Percentiles rank a stretch among this genome's conserved stretches.
Conservation (phyloP, 2,888 invertebrate species). For the Xestia c-nigrum region DNA sequence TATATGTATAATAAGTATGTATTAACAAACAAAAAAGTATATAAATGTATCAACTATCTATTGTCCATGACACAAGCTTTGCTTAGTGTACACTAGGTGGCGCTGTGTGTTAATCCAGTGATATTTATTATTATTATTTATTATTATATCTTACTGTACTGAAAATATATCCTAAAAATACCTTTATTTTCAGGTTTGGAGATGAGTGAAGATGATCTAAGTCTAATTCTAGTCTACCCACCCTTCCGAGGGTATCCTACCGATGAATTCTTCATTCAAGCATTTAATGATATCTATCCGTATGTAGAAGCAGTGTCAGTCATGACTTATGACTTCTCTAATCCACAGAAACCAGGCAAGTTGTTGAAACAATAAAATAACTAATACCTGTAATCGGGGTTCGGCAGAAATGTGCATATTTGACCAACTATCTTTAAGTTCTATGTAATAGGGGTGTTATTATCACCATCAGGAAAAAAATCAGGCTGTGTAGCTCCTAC, state of each 20-base stretch:
- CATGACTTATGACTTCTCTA: slow-evolving; percentile 99
- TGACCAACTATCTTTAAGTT: neutral
- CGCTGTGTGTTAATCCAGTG: no score
- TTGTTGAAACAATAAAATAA: neutral
- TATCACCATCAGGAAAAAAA: neutral
- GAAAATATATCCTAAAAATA: neutral
- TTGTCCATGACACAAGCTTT: no score
- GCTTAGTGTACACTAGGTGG: no score
- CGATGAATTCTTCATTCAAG: slow-evolving; percentile 93
- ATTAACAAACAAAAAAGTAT: no score
- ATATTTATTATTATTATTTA: no score
- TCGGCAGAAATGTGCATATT: neutral
- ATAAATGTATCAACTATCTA: no score
- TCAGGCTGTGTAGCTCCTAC: neutral
- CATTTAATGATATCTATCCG: slow-evolving; percentile 94
- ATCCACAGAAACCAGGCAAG: slow-evolving; percentile 94
- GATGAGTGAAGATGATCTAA: slow-evolving; percentile 90
- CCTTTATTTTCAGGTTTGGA: slow-evolving; percentile 85
- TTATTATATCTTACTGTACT: neutral
- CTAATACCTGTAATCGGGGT: neutral
- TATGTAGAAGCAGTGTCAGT: slow-evolving; percentile 96
- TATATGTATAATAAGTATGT: no score
- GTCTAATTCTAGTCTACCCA: slow-evolving; percentile 95
- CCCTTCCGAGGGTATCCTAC: slow-evolving; percentile 92
- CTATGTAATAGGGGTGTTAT: neutral